These are phyloP conservation scores for Sebastes alutus DNA, from an alignment of 2,797 vertebrate species.

Conservation along the genomic window DNA sequence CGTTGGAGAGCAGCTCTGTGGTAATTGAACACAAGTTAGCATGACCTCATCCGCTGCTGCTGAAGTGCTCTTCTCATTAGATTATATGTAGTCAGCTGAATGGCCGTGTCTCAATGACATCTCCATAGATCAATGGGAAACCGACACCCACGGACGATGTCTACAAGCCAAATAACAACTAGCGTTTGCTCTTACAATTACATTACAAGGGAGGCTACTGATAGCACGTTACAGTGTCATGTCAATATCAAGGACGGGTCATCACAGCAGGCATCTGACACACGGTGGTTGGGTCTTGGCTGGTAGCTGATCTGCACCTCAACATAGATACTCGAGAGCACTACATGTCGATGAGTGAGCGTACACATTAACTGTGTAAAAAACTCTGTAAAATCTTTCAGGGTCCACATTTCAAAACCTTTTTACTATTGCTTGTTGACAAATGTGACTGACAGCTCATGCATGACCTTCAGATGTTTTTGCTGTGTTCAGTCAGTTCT, in stretches of 20 bases:
- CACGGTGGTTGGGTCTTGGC: neutral
- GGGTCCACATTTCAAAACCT: neutral
- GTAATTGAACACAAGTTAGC: slow-evolving; percentile 31
- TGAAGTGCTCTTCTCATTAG: slow-evolving; percentile 54
- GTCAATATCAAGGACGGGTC: slow-evolving; percentile 5
- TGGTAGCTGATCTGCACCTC: neutral
- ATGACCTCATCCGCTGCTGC: slow-evolving; percentile 49
- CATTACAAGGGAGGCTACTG: slow-evolving; percentile 41
- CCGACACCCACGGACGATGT: slow-evolving; percentile 31
- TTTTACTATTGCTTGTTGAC: too few relatives aligned
- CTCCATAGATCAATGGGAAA: slow-evolving; percentile 50
- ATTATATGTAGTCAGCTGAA: slow-evolving; percentile 55
- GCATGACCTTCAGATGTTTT: too few relatives aligned
- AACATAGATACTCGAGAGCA: neutral
- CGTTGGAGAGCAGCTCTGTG: slow-evolving; percentile 12
- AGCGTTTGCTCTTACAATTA: slow-evolving; percentile 24
- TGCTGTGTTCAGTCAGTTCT: too few relatives aligned
- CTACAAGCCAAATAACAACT: slow-evolving; percentile 18
- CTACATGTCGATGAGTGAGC: neutral
- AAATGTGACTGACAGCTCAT: too few relatives aligned
- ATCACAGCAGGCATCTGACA: neutral
- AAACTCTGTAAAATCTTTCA: neutral
- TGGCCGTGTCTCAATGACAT: slow-evolving; percentile 24
- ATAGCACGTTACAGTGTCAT: slow-evolving; percentile 3
- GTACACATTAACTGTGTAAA: neutral